Conservation (phyloP, 2,888 invertebrate species). For the Pachycephus smyrnensis region DNA sequence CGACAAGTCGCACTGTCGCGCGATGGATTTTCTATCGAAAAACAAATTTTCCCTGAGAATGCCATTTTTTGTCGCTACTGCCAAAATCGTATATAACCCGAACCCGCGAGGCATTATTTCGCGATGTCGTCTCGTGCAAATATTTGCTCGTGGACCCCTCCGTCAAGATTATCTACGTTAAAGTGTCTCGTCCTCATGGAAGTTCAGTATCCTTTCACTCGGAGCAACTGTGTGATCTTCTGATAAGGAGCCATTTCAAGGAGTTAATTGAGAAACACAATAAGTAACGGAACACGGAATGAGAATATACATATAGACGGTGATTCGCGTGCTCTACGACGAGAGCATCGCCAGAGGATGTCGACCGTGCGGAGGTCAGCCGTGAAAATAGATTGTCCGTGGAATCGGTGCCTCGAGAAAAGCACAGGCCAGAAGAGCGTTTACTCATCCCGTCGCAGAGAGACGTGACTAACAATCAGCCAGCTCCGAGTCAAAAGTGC, state of each 20-base stretch:
- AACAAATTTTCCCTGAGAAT: too few relatives aligned
- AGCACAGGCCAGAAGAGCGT: background rate
- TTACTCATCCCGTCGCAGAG: background rate
- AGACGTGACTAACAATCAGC: background rate
- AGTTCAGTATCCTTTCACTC: background rate
- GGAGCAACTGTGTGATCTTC: background rate
- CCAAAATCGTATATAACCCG: background rate
- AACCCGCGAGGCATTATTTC: background rate
- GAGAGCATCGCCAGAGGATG: background rate
- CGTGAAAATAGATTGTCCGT: conserved; percentile 34
- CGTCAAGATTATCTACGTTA: background rate
- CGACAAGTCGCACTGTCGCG: too few relatives aligned
- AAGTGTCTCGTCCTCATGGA: background rate
- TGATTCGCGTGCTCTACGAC: background rate
- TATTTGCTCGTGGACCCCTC: background rate
- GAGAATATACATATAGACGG: background rate
- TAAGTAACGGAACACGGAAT: background rate
- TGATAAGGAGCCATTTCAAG: background rate
- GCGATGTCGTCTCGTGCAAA: background rate
- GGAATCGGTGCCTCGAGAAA: conserved; percentile 26
- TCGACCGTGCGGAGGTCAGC: conserved; percentile 23
- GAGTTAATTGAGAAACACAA: background rate
- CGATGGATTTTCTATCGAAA: background rate
- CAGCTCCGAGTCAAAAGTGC: background rate
- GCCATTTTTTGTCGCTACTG: background rate